phyloP scores from a whole-genome alignment of 1,140 invertebrate species.

The Drosophila navojoa region DNA sequence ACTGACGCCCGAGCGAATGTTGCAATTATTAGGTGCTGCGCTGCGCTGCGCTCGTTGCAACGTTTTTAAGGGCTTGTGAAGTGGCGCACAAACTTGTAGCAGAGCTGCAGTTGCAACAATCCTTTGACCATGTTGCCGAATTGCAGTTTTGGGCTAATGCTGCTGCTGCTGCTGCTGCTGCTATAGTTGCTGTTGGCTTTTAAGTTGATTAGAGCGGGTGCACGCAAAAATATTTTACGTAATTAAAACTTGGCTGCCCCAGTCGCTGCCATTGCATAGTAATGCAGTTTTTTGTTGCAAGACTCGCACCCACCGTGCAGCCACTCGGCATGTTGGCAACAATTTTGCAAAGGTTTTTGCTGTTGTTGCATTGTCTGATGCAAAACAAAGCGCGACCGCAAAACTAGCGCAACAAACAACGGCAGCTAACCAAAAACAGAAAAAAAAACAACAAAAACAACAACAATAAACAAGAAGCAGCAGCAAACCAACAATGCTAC shows the following conservation, averaged over 20 bases:
- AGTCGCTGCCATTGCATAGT: slow-evolving; percentile 44
- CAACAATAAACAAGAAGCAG: slow-evolving; percentile 37
- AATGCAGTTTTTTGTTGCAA: slow-evolving; percentile 41
- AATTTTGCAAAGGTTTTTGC: slow-evolving; percentile 45
- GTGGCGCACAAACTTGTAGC: slow-evolving; percentile 13
- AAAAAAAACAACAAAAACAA: neutral
- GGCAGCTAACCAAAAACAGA: slow-evolving; percentile 29
- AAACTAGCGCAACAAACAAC: slow-evolving; percentile 72
- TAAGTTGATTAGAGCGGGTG: slow-evolving; percentile 74
- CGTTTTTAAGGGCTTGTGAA: slow-evolving; percentile 52
- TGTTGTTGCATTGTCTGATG: slow-evolving; percentile 60
- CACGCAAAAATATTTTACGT: slow-evolving; percentile 79
- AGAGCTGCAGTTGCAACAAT: slow-evolving; percentile 43
- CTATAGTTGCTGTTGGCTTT: slow-evolving; percentile 47
- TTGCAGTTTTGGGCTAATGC: slow-evolving; percentile 52
- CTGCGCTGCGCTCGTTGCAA: slow-evolving; percentile 14
- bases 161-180: slow-evolving; percentile 5
- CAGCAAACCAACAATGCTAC: slow-evolving; percentile 36
- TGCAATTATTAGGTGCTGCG: slow-evolving; percentile 33
- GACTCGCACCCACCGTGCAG: neutral
- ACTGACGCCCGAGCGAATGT: slow-evolving; percentile 27
- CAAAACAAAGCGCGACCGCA: slow-evolving; percentile 72
- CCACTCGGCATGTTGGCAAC: slow-evolving; percentile 22
- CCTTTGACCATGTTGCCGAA: slow-evolving; percentile 57
- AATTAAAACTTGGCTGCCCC: slow-evolving; percentile 74